Conservation (phyloP, 1,140 invertebrate genomes). For the Drosophila sp. region DNA sequence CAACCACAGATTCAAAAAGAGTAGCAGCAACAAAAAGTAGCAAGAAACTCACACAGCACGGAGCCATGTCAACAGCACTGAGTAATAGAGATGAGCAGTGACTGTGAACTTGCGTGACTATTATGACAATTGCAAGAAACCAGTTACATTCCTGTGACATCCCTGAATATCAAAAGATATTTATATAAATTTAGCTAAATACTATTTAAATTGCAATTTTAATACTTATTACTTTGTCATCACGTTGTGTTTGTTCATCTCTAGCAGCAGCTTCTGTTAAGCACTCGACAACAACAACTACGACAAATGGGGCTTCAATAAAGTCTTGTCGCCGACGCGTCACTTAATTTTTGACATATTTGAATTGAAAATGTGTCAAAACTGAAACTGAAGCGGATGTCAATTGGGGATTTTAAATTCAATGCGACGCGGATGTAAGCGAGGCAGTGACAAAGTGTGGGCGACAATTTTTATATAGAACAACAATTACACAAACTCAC, state of each 20-base stretch:
- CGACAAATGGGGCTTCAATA: constrained; percentile 26
- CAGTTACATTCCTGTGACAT: too few relatives aligned
- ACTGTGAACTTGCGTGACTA: not conserved
- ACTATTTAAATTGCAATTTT: not conserved
- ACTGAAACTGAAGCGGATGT: constrained; percentile 79
- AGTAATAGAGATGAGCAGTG: constrained; percentile 24
- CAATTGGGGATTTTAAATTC: constrained; percentile 58
- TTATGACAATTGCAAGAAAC: not conserved
- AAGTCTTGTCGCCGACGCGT: constrained; percentile 45
- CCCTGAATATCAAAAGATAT: too few relatives aligned
- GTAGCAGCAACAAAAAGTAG: constrained; percentile 27
- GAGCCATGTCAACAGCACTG: constrained; percentile 22
- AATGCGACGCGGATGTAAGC: constrained; percentile 66
- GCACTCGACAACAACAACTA: constrained; percentile 38
- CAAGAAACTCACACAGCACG: constrained; percentile 33
- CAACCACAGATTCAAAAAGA: too few relatives aligned
- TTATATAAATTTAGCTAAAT: not conserved
- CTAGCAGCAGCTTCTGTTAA: constrained; percentile 39
- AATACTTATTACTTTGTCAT: not conserved
- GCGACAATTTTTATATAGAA: constrained; percentile 31
- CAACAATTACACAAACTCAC: constrained; percentile 25
- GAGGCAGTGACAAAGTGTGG: constrained; percentile 34
- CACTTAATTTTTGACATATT: constrained; percentile 43
- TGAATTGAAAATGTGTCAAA: constrained; percentile 71
- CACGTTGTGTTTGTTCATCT: constrained; percentile 16